These are phyloP conservation scores for Hymenochirus boettgeri DNA, from an alignment of 2,113 vertebrate species.

Conservation along the genomic window DNA sequence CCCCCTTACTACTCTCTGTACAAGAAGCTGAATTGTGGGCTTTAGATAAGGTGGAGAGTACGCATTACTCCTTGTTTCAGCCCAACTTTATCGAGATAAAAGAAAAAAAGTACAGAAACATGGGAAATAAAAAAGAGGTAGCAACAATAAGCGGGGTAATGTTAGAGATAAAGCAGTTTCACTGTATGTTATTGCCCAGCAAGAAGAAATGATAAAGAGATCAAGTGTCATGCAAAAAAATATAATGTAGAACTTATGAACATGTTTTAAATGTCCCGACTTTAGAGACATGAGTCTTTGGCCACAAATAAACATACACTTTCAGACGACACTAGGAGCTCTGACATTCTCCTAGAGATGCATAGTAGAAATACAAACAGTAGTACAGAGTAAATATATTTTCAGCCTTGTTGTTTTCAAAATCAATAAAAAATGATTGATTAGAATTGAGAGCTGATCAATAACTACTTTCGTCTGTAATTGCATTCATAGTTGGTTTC, in stretches of 20 bases:
- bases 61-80: conserved; percentile 51
- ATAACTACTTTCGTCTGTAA: too few relatives aligned
- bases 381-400: too few relatives aligned
- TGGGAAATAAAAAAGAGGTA: conserved; percentile 43
- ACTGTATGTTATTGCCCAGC: conserved; percentile 42
- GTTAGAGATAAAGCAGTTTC: conserved; percentile 42
- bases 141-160: conserved; percentile 40
- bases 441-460: too few relatives aligned
- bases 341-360: too few relatives aligned
- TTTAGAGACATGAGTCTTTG: too few relatives aligned
- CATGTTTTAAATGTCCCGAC: too few relatives aligned
- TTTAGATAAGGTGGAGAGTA: conserved; percentile 54
- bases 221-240: conserved; percentile 46
- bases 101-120: conserved; percentile 49
- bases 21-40: conserved; percentile 48
- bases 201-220: conserved; percentile 48
- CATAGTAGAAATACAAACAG: too few relatives aligned
- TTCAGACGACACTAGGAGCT: too few relatives aligned
- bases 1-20: conserved; percentile 51
- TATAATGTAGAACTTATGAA: conserved; percentile 48
- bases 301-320: too few relatives aligned
- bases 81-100: conserved; percentile 61
- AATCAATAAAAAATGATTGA: too few relatives aligned
- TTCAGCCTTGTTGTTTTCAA: too few relatives aligned
- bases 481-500: too few relatives aligned